phyloP scores from a whole-genome alignment of 2,113 vertebrate genomes.

The Ageneiosus marmoratus region DNA sequence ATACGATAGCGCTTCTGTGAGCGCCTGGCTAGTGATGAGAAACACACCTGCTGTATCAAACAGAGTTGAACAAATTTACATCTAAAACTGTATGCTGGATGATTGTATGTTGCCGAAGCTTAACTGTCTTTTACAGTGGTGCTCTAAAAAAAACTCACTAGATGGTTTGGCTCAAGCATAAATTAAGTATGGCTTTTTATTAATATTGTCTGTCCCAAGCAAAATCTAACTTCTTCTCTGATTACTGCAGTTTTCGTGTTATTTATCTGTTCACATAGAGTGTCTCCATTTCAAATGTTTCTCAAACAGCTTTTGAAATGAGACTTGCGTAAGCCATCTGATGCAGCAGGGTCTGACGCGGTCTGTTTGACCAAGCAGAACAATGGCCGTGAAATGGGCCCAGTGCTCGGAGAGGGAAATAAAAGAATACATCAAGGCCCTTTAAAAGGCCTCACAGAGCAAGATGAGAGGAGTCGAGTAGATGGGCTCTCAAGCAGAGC shows the following conservation, averaged over 20 bases:
- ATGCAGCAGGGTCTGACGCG: conserved; percentile 16
- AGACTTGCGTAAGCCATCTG: conserved; percentile 29
- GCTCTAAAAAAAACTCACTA: neutral
- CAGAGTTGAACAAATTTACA: neutral
- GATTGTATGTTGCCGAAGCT: neutral
- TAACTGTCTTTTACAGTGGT: neutral
- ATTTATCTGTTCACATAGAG: neutral
- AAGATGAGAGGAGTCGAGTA: conserved; percentile 47
- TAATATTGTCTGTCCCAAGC: neutral
- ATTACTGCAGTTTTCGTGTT: neutral
- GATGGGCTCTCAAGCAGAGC: conserved; percentile 38
- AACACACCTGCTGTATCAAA: neutral
- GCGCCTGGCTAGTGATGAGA: no score
- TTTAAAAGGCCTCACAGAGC: conserved; percentile 47
- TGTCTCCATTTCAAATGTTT: conserved; percentile 4
- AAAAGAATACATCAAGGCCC: conserved; percentile 54
- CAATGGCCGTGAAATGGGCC: conserved; percentile 35
- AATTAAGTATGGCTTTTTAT: neutral
- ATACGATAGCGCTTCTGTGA: neutral
- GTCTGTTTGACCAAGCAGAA: conserved; percentile 41
- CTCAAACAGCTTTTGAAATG: conserved; percentile 14
- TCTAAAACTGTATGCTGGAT: neutral
- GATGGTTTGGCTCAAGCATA: neutral
- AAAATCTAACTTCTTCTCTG: neutral
- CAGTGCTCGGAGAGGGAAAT: conserved; percentile 36